A percentile compares a stretch with the other conserved stretches of the same genome.
Conservation (phyloP, 2,797 vertebrate genomes). For the Molossus alvarezi region DNA sequence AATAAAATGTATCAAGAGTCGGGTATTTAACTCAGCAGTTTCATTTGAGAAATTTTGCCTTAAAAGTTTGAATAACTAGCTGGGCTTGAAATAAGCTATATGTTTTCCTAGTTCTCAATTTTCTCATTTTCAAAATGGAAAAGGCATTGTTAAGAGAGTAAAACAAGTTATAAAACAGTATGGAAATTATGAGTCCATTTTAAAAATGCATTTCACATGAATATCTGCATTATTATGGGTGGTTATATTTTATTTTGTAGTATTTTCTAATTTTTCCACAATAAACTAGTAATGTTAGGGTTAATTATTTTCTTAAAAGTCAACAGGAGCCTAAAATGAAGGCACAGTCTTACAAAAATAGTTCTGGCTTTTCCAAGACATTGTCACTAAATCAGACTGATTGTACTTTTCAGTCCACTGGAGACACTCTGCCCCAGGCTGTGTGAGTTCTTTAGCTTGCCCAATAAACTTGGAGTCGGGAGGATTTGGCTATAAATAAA, state of each 20-base stretch:
- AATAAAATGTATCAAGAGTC: constrained; percentile 24
- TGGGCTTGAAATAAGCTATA: neutral
- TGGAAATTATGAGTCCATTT: neutral
- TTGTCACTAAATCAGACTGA: neutral
- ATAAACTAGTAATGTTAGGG: neutral
- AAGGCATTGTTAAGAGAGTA: neutral
- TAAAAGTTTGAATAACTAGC: neutral
- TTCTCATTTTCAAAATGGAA: neutral
- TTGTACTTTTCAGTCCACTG: neutral
- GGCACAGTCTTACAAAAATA: neutral
- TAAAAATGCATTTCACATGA: neutral
- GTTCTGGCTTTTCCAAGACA: neutral
- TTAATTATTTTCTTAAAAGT: constrained; percentile 48
- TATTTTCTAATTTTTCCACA: constrained; percentile 40
- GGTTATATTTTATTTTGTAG: constrained; percentile 26
- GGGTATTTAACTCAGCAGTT: neutral
- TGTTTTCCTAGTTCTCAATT: neutral
- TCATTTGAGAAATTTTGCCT: constrained; percentile 49
- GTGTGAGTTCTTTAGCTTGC: neutral
- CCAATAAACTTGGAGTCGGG: neutral
- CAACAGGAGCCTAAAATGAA: neutral
- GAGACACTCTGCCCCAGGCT: neutral
- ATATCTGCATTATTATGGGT: neutral
- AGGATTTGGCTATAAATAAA: neutral
- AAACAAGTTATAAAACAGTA: neutral